phyloP scores from a whole-genome alignment of 2,113 vertebrate species.

The Pseudolaguvia tuberculata region DNA sequence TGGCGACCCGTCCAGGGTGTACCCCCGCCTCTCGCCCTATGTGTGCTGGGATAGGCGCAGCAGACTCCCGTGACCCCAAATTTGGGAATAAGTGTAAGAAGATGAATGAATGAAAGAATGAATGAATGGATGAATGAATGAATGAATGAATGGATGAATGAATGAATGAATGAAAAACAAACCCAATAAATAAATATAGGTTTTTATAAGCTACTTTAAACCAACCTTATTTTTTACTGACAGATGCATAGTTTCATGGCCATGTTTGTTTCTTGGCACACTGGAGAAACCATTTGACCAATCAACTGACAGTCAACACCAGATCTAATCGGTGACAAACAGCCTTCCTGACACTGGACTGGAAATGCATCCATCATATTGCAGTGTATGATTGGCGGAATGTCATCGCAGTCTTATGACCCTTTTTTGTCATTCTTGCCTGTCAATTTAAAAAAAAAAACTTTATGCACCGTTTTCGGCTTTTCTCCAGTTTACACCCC shows the following conservation, averaged over 20 bases:
- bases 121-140: too few species aligned
- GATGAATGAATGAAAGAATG: too few species aligned
- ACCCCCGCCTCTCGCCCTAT: too few species aligned
- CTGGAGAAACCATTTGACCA: constrained; percentile 41
- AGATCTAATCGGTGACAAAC: constrained; percentile 45
- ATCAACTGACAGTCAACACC: constrained; percentile 43
- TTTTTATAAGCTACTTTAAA: constrained; percentile 2
- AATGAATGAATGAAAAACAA: constrained; percentile 10
- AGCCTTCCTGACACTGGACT: constrained; percentile 13
- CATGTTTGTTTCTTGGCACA: constrained; percentile 37
- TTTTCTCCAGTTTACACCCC: not conserved
- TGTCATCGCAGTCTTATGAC: constrained; percentile 18
- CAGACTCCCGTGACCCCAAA: too few species aligned
- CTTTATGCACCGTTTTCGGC: not conserved
- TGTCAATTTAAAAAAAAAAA: not conserved
- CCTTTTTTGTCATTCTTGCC: not conserved
- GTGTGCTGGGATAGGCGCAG: too few species aligned
- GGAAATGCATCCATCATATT: constrained; percentile 23
- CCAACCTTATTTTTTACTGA: constrained; percentile 35
- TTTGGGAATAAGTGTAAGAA: too few species aligned
- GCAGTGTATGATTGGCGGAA: constrained; percentile 18
- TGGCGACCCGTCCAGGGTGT: too few species aligned
- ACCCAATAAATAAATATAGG: constrained; percentile 34
- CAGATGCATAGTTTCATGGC: constrained; percentile 39
- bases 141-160: too few species aligned